Percentiles rank a stretch among this genome's conserved stretches.
phyloP scores from a whole-genome alignment of 2,888 invertebrate species.

The Ptilodon capucinus region DNA sequence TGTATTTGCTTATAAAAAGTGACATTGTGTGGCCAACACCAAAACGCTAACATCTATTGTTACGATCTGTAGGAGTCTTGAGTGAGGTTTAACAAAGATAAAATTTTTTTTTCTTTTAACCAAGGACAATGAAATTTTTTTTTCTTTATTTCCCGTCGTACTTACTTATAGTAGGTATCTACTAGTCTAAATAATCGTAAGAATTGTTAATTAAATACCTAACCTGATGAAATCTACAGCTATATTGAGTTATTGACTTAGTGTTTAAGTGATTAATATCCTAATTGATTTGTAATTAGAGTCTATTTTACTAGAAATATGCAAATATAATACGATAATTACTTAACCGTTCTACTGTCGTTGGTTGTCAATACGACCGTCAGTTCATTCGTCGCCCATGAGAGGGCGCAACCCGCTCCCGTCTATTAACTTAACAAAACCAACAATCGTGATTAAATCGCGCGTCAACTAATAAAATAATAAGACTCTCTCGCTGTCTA shows the following conservation, averaged over 20 bases:
- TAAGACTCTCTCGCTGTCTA: conserved; percentile 66
- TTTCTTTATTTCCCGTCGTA: not conserved
- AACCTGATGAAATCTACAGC: no score
- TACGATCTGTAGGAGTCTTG: conserved; percentile 59
- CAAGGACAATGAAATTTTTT: not conserved
- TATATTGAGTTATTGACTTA: no score
- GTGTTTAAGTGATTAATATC: no score
- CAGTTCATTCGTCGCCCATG: conserved; percentile 18
- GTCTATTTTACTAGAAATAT: not conserved
- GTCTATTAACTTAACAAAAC: conserved; percentile 80
- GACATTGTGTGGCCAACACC: conserved; percentile 68
- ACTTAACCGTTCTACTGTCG: conserved; percentile 17
- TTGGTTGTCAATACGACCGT: conserved; percentile 17
- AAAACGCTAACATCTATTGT: conserved; percentile 70
- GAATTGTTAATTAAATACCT: no score
- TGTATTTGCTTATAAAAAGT: conserved; percentile 60
- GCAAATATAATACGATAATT: conserved; percentile 10
- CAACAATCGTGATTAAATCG: conserved; percentile 83
- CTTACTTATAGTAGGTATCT: not conserved
- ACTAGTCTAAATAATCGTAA: no score
- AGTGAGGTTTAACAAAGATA: conserved; percentile 54
- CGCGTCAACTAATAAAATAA: conserved; percentile 81
- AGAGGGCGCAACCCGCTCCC: conserved; percentile 52
- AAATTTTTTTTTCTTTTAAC: conserved; percentile 28
- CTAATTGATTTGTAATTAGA: not conserved